A percentile compares a stretch with the other conserved stretches of the same genome.
phyloP scores from a whole-genome alignment of 2,113 vertebrate genomes.

The Microtus oregoni region DNA sequence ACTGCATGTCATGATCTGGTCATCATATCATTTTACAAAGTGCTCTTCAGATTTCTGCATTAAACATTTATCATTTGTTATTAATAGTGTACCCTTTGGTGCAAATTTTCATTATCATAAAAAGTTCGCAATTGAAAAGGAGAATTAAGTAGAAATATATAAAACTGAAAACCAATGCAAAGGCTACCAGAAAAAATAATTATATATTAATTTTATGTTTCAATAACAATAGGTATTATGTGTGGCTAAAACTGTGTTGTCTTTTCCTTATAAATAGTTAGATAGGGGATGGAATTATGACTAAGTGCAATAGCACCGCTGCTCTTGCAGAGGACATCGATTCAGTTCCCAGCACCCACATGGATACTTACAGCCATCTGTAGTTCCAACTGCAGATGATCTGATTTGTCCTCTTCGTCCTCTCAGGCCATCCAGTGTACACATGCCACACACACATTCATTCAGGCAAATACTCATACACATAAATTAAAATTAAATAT shows the following conservation, averaged over 20 bases:
- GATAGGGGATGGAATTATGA: neutral
- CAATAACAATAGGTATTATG: neutral
- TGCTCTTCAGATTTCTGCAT: constrained; percentile 6
- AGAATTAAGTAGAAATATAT: neutral
- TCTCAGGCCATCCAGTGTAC: neutral
- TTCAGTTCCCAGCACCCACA: neutral
- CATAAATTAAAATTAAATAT: neutral
- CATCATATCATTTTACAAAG: neutral
- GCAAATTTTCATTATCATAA: constrained; percentile 14
- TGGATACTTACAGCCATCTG: neutral
- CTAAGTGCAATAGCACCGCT: neutral
- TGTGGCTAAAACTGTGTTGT: neutral
- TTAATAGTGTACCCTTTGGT: neutral
- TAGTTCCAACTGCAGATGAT: neutral
- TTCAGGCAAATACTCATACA: neutral
- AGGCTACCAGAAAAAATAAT: neutral
- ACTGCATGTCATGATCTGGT: neutral
- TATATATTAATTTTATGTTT: neutral
- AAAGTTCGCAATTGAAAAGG: neutral
- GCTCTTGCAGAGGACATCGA: neutral
- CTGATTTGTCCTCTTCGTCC: neutral
- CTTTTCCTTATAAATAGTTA: neutral
- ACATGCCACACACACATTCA: neutral
- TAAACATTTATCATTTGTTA: neutral
- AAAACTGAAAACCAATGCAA: neutral